These are phyloP conservation scores for Cheirogaleus medius DNA, from an alignment of 2,113 vertebrate species.

Conservation along the genomic window DNA sequence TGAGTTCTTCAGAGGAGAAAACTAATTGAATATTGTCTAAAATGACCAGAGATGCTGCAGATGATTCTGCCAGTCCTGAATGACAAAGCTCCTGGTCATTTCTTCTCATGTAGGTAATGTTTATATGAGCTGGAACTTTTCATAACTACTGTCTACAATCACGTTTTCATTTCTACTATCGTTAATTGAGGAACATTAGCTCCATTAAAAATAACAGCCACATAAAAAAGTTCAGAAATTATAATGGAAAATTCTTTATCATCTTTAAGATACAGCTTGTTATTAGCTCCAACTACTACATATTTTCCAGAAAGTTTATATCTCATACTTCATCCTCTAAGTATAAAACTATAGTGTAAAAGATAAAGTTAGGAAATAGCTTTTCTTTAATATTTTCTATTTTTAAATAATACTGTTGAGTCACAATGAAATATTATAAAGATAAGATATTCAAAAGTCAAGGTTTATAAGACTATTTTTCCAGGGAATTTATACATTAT, in stretches of 20 bases:
- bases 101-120: background rate
- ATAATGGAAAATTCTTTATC: background rate
- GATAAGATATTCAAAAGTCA: background rate
- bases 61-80: background rate
- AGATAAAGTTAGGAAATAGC: constrained; percentile 54
- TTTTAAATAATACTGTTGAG: constrained; percentile 62
- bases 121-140: background rate
- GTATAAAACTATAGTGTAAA: constrained; percentile 70
- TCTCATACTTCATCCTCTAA: constrained; percentile 69
- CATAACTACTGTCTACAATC: background rate
- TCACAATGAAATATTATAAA: constrained; percentile 29
- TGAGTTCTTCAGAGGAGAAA: constrained; percentile 3
- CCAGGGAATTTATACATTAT: background rate
- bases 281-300: constrained; percentile 60
- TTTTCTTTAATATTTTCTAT: constrained; percentile 56
- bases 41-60: background rate
- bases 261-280: constrained; percentile 35
- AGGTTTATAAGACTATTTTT: background rate
- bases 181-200: constrained; percentile 45
- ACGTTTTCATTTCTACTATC: constrained; percentile 33
- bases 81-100: background rate
- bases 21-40: background rate
- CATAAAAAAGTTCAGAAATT: background rate
- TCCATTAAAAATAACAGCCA: constrained; percentile 46
- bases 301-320: constrained; percentile 74